A percentile compares a stretch with the other conserved stretches of the same genome.
phyloP scores from a whole-genome alignment of 2,888 invertebrate species.

The Trachelus tabidus region DNA sequence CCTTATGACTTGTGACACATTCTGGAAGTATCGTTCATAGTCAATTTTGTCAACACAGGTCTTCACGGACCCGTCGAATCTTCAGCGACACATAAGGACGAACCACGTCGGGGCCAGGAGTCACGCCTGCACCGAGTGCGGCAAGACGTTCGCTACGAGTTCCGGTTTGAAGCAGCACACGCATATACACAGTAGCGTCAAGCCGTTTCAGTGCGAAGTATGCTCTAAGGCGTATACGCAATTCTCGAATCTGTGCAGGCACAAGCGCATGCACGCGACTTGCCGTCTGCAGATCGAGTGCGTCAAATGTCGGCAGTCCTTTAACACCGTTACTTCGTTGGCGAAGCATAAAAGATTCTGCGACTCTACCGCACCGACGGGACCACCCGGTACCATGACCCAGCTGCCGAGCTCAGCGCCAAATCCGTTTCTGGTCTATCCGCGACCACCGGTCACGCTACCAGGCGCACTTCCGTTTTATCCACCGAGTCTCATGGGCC shows the following conservation, averaged over 20 bases:
- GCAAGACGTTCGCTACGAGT: constrained; percentile 97
- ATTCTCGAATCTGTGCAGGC: constrained; percentile 99
- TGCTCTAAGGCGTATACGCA: constrained; percentile 99
- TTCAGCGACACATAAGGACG: constrained; percentile 95
- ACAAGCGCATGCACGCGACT: constrained; percentile 98
- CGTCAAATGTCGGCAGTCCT: constrained; percentile 92
- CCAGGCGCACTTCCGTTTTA: constrained; percentile 70
- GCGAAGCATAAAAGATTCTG: constrained; percentile 97
- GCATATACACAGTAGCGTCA: constrained; percentile 98
- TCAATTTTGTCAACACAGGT: constrained; percentile 74
- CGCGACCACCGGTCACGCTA: constrained; percentile 70
- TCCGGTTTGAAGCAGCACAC: constrained; percentile 99
- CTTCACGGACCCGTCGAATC: constrained; percentile 96
- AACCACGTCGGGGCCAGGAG: constrained; percentile 95
- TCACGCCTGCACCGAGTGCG: constrained; percentile 98
- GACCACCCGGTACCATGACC: constrained; percentile 53
- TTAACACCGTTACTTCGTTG: constrained; percentile 90
- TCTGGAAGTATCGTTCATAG: constrained; percentile 57
- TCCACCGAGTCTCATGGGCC: constrained; percentile 74
- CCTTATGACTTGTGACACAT: not conserved
- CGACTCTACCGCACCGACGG: constrained; percentile 77
- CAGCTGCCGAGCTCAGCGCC: constrained; percentile 51
- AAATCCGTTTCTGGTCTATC: constrained; percentile 77
- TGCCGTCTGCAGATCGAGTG: constrained; percentile 96
- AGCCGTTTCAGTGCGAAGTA: constrained; percentile 96